Evolutionary conservation across 2,888 invertebrate species (phyloP).

Genomic region (Rhimphoctona megacephalus): DNA sequence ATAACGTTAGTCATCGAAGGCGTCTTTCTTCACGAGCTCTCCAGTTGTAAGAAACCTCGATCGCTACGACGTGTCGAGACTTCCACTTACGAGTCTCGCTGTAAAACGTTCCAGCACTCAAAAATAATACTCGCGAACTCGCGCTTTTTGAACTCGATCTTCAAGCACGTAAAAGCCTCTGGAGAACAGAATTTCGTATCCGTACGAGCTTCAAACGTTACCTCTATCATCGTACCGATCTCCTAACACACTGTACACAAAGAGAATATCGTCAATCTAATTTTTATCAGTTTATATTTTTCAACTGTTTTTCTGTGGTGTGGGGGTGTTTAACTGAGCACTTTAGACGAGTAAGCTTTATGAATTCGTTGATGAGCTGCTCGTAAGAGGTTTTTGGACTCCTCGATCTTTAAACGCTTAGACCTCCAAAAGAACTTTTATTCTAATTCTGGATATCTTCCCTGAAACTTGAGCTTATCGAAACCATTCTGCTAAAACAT

Average conservation of each 20-base stretch:
- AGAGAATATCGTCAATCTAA: background rate
- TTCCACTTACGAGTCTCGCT: conserved; percentile 74
- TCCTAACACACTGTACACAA: conserved; percentile 1
- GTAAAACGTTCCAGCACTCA: conserved; percentile 58
- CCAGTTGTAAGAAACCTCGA: conserved; percentile 41
- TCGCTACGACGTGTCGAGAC: conserved; percentile 75
- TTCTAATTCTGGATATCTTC: no score
- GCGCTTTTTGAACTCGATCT: background rate
- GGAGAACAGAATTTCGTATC: background rate
- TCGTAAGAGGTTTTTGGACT: no score
- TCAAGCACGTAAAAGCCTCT: conserved; percentile 38
- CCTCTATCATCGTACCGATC: conserved; percentile 33
- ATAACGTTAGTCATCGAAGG: conserved; percentile 62
- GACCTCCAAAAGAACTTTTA: no score
- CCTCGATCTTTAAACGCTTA: no score
- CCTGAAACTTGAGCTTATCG: no score
- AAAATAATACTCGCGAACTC: conserved; percentile 53
- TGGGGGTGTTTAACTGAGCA: no score
- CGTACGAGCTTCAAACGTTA: conserved; percentile 34
- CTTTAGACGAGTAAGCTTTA: no score
- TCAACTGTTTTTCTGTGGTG: background rate
- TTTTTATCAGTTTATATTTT: conserved; percentile 41
- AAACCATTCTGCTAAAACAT: no score
- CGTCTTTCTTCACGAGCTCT: conserved; percentile 59
- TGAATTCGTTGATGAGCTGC: no score